Percentiles rank a stretch among this genome's conserved stretches.
phyloP scores from a whole-genome alignment of 2,888 invertebrate genomes.

The Leuctra nigra region DNA sequence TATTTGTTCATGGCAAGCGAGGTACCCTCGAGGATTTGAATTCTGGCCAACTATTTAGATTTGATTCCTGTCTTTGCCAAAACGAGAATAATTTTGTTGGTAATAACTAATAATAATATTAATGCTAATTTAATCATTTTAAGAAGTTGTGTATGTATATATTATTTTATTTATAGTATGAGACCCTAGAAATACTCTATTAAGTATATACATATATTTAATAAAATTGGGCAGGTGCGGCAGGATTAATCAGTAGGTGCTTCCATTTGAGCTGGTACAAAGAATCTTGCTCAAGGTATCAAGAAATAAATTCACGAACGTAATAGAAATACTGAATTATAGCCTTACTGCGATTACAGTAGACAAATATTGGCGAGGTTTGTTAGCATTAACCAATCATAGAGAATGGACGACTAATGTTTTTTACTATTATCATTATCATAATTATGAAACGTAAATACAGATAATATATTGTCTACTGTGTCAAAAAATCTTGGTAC shows the following conservation, averaged over 20 bases:
- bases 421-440: constrained; percentile 8
- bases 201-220: constrained; percentile 4
- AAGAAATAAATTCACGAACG: constrained; percentile 9
- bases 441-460: constrained; percentile 8
- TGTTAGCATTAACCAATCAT: constrained; percentile 11
- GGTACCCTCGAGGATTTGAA: too few species aligned
- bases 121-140: constrained; percentile 15
- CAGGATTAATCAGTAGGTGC: constrained; percentile 24
- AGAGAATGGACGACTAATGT: constrained; percentile 12
- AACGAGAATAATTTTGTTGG: constrained; percentile 2
- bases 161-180: constrained; percentile 13
- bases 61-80: neutral
- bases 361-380: neutral
- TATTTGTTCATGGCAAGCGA: too few species aligned
- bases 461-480: constrained; percentile 14
- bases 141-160: constrained; percentile 23
- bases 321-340: constrained; percentile 8
- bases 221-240: constrained; percentile 21
- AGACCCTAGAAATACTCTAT: constrained; percentile 24
- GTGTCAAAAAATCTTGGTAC: constrained; percentile 17
- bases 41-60: neutral
- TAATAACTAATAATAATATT: constrained; percentile 3
- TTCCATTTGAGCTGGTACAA: constrained; percentile 26
- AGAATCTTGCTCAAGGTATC: constrained; percentile 29
- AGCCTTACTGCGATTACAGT: constrained; percentile 16